Base-by-base conservation (phyloP, 2,888 invertebrate species). In the Linnaemya vulpina region DNA sequence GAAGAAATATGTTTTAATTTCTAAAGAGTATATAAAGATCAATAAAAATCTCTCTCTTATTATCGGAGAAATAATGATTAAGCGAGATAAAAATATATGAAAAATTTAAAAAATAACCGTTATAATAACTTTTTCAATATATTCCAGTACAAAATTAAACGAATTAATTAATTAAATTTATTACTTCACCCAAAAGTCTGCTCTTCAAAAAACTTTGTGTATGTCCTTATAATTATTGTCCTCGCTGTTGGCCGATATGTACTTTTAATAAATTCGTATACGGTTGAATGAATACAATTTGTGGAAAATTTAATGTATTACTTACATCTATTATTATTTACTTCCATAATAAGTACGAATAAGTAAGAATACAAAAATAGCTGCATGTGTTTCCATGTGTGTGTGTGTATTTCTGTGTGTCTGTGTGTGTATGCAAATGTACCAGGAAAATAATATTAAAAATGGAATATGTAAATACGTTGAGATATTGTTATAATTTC, bases 231-330 rank as follows among this genome's bases (percentile, higher is more conserved):
- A 75, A 76, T 15, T 76, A 67, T 49, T 67, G 25, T 4, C 22
- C 35, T 7, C 7, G 49, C 46, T 35, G 55, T 76, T 53, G n/a
- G n/a, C n/a, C n/a, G n/a, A 30, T 30, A 30, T 30, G 5, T 25
- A 67, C 46, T 76, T 67, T 67, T 65, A 67, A 76, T 76, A 76
- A 67, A 67, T 76, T 30, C 11, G n/a, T 8, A 55, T 63, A 71
- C 25, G 63, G 38, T 79, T 75, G 74, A 79, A 35, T 79, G 63
- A 46, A 79, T 83, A 55, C 78, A 83, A 83, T 83, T 83, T 83
- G 70, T 78, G 55, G 53, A 70, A 74, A 83, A 71, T 83, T 79
- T 78, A 75, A 83, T 79, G 70, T 75, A 79, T 70, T 70, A 60
- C 46, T 68, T 38, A 62, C 58, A 76, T 71, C 22, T 43, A 67